phyloP scores from a whole-genome alignment of 2,113 vertebrate genomes.

The Sclerurus mexicanus region DNA sequence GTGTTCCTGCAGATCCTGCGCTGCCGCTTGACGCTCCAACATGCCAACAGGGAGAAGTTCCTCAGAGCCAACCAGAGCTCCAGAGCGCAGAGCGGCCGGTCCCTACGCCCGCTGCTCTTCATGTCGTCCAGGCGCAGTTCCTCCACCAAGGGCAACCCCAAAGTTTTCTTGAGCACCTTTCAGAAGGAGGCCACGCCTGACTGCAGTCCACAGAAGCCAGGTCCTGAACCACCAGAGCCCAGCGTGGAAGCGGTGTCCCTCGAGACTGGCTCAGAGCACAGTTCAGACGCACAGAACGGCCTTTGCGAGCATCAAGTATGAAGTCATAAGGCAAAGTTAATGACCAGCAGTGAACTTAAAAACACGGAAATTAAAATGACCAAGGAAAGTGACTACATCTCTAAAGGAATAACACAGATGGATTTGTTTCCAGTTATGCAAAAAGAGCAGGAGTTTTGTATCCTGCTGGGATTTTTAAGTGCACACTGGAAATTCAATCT shows the following conservation, averaged over 20 bases:
- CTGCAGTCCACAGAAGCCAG: not conserved
- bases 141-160: not conserved
- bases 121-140: conserved; percentile 19
- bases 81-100: not conserved
- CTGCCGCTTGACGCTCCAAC: conserved; percentile 82
- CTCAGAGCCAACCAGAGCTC: conserved; percentile 9
- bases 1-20: conserved; percentile 87
- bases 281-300: not conserved
- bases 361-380: not conserved
- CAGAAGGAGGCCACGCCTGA: not conserved
- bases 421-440: conserved; percentile 25
- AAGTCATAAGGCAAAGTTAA: conserved; percentile 19
- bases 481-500: conserved; percentile 49
- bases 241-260: not conserved
- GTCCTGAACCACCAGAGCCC: not conserved
- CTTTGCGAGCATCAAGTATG: conserved; percentile 69
- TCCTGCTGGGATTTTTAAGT: not conserved
- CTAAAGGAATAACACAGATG: not conserved
- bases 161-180: conserved; percentile 67
- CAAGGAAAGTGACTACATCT: not conserved
- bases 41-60: conserved; percentile 78
- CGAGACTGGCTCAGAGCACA: not conserved
- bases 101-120: conserved; percentile 59
- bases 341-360: not conserved
- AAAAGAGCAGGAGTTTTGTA: not conserved